phyloP scores from a whole-genome alignment of 2,113 vertebrate genomes.

The Alligator mississippiensis region DNA sequence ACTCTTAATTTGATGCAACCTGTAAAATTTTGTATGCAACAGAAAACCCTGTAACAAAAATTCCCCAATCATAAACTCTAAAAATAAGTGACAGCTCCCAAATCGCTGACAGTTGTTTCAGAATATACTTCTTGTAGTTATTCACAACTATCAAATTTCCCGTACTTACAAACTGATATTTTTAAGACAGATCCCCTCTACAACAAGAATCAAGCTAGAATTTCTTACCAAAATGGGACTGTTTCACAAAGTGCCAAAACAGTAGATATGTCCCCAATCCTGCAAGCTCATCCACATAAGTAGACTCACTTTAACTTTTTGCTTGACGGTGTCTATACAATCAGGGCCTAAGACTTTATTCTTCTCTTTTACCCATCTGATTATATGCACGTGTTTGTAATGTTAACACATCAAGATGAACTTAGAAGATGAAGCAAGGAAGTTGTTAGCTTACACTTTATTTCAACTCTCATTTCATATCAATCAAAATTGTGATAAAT shows the following conservation, averaged over 20 bases:
- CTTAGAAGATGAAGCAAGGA: not conserved
- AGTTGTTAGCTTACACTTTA: not conserved
- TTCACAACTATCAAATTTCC: not conserved
- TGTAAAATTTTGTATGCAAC: too few species aligned
- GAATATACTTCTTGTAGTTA: not conserved
- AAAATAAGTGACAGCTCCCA: not conserved
- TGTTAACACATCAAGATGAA: not conserved
- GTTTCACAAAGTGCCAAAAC: not conserved
- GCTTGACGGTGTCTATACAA: not conserved
- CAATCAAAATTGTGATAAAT: not conserved
- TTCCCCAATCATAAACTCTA: not conserved
- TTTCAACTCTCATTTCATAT: conserved; percentile 13
- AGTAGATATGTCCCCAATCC: not conserved
- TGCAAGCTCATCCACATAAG: not conserved
- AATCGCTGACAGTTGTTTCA: not conserved
- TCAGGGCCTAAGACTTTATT: not conserved
- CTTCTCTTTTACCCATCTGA: not conserved
- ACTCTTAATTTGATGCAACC: too few species aligned
- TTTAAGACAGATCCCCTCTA: not conserved
- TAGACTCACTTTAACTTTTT: not conserved
- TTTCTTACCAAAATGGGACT: not conserved
- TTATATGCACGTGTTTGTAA: not conserved
- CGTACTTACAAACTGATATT: not conserved
- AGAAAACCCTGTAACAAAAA: not conserved
- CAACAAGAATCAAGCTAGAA: not conserved